phyloP scores from a whole-genome alignment of 2,888 invertebrate species.

The Calliopum simillimum region DNA sequence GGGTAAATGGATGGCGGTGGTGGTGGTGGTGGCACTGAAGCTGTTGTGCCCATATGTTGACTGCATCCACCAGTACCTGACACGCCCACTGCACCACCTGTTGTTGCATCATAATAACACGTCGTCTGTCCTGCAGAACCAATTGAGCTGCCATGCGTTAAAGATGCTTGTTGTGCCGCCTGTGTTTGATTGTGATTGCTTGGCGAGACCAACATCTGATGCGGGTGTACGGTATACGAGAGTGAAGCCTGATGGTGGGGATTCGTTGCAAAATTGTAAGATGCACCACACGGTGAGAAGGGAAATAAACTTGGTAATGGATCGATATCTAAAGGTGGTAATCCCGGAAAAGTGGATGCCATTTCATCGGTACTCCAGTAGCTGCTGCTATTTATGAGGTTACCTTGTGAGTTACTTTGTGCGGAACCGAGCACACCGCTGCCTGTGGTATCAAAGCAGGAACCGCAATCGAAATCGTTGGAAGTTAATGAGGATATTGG shows the following conservation, averaged over 20 bases:
- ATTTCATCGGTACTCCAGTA: conserved; percentile 78
- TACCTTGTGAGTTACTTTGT: conserved; percentile 56
- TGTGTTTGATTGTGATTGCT: conserved; percentile 54
- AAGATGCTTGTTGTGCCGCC: conserved; percentile 53
- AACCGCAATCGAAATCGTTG: conserved; percentile 67
- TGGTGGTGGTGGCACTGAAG: conserved; percentile 40
- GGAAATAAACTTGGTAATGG: conserved; percentile 88
- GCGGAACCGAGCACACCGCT: conserved; percentile 55
- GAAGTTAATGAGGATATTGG: conserved; percentile 65
- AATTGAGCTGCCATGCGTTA: conserved; percentile 50
- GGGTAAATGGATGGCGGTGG: conserved; percentile 75
- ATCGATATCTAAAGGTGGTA: conserved; percentile 87
- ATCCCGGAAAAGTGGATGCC: conserved; percentile 83
- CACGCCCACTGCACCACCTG: conserved; percentile 14
- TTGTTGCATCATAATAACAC: conserved; percentile 34
- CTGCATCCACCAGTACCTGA: conserved; percentile 36
- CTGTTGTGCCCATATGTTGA: conserved; percentile 45
- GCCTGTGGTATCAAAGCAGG: conserved; percentile 64
- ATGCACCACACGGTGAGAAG: conserved; percentile 84
- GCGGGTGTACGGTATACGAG: conserved; percentile 70
- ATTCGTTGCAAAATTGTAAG: conserved; percentile 73
- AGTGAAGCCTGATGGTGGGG: conserved; percentile 68
- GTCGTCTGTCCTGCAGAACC: conserved; percentile 50
- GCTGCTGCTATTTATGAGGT: conserved; percentile 53
- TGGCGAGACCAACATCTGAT: conserved; percentile 78